These are phyloP conservation scores for Sminthurides bifidus DNA, from an alignment of 1,140 invertebrate genomes.

Conservation along the genomic window DNA sequence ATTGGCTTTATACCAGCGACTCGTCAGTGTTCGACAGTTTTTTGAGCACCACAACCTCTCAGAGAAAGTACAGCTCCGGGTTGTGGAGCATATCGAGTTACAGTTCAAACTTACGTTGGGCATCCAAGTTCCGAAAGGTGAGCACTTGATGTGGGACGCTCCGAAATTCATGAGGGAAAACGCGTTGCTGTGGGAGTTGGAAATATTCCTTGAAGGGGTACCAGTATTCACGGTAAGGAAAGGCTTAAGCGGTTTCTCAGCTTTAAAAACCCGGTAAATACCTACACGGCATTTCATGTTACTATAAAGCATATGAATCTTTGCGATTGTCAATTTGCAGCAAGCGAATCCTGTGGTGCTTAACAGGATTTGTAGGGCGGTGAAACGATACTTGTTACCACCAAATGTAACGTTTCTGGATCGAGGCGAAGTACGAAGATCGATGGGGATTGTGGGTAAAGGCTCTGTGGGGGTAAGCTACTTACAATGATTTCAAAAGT, in stretches of 20 bases:
- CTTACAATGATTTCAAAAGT: no score
- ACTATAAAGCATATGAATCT: not conserved
- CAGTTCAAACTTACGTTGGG: no score
- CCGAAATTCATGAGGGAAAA: constrained; percentile 21
- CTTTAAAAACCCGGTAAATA: not conserved
- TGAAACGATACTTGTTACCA: constrained; percentile 15
- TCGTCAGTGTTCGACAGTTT: no score
- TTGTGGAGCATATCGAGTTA: no score
- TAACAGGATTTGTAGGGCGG: not conserved
- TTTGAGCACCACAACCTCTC: no score
- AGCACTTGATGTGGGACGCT: constrained; percentile 25
- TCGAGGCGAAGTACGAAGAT: constrained; percentile 19
- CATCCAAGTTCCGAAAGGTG: no score
- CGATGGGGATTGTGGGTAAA: constrained; percentile 17
- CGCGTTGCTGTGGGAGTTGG: constrained; percentile 8
- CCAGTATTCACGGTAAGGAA: constrained; percentile 18
- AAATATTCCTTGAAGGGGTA: constrained; percentile 19
- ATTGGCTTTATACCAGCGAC: no score
- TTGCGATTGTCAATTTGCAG: constrained; percentile 3
- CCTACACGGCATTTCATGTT: not conserved
- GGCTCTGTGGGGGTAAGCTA: constrained; percentile 20
- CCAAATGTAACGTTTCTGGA: constrained; percentile 18
- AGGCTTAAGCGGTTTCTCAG: not conserved
- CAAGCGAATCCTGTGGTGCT: constrained; percentile 14
- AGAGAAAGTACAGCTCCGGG: no score